Conservation (phyloP, 2,797 vertebrate species). For the Tolypeutes matacus region DNA sequence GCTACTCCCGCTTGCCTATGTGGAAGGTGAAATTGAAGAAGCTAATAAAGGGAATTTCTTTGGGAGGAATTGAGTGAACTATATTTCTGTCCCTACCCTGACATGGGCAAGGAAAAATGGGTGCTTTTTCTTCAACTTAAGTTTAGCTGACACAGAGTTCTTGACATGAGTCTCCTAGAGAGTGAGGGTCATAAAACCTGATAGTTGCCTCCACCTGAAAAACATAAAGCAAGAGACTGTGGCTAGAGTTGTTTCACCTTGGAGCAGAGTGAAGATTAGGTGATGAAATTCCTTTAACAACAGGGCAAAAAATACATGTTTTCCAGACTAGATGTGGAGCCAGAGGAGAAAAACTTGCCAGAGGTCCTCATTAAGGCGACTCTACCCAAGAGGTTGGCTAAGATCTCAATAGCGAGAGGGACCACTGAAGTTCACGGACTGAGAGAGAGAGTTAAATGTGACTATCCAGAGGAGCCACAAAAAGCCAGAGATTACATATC, state of each 20-base stretch:
- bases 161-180: neutral
- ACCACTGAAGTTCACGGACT: neutral
- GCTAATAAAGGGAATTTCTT: neutral
- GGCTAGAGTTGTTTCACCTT: neutral
- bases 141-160: neutral
- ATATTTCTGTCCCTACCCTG: neutral
- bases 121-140: neutral
- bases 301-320: neutral
- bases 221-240: neutral
- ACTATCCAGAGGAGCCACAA: neutral
- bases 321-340: neutral
- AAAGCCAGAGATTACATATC: neutral
- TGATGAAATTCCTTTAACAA: neutral
- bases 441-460: neutral
- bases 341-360: neutral
- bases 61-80: neutral
- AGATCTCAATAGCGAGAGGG: neutral
- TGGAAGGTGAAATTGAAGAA: neutral
- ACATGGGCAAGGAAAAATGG: neutral
- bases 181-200: neutral
- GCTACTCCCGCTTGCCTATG: neutral
- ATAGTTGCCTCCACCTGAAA: neutral
- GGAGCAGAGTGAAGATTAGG: neutral
- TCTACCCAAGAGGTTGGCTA: neutral
- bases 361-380: neutral